phyloP scores from a whole-genome alignment of 2,113 vertebrate species.

The Syngnathoides biaculeatus region DNA sequence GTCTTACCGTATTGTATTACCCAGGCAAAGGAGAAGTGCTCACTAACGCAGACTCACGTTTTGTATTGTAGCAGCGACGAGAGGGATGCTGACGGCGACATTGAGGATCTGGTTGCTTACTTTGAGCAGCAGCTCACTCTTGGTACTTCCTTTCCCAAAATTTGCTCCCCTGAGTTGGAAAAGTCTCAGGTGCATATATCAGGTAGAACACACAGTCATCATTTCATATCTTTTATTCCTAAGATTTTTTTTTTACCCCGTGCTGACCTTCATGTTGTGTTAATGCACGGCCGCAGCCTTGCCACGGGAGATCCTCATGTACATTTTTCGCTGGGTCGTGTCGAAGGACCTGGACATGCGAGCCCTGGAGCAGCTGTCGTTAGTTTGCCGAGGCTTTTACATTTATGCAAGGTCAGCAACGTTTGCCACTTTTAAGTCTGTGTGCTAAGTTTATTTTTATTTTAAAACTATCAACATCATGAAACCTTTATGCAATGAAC shows the following conservation, averaged over 20 bases:
- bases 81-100: conserved; percentile 78
- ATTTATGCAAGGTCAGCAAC: conserved; percentile 88
- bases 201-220: conserved; percentile 64
- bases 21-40: background rate
- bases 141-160: conserved; percentile 82
- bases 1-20: background rate
- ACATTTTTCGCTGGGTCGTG: conserved; percentile 98
- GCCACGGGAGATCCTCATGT: conserved; percentile 94
- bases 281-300: conserved; percentile 72
- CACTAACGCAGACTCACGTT: background rate
- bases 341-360: conserved; percentile 94
- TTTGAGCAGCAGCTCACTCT: conserved; percentile 90
- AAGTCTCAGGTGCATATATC: conserved; percentile 88
- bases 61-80: conserved; percentile 77
- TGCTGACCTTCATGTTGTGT: background rate
- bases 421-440: background rate
- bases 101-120: conserved; percentile 85
- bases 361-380: conserved; percentile 89
- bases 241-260: background rate
- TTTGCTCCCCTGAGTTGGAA: conserved; percentile 86
- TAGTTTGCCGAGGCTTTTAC: conserved; percentile 96
- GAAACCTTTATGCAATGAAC: background rate
- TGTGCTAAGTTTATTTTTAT: background rate
- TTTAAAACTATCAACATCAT: conserved; percentile 3
- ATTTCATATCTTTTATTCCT: background rate